Evolutionary conservation across 2,113 vertebrate genomes (phyloP), one percentile per base, ranked within the genome.

Genomic region (Megalops atlanticus): DNA sequence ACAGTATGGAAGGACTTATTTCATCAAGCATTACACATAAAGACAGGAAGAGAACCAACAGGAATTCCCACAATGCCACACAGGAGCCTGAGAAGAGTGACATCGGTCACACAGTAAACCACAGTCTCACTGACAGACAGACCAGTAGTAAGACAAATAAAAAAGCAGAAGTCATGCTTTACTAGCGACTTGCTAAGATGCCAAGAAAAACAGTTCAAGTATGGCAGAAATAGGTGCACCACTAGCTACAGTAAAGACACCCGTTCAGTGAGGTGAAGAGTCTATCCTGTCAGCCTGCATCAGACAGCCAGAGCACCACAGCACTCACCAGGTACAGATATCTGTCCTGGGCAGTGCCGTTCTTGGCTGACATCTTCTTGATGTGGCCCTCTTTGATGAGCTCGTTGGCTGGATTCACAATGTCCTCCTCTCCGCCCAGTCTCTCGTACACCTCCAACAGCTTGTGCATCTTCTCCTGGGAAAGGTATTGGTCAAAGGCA

Each of bases 321-420:
- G 52, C 0, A 87, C 95, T 95, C 89, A 99, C 98, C 96, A 99
- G 88, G 86, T 98, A 98, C 84, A 99, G 95, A 85, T 99, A 98
- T 74, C 98, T 89, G 89, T 99, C 97, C 92, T 98, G 97, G 0
- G 96, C 93, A 0, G 96, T 96, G 84, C 98, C 97, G 0, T 97
- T 99, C 91, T 98, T 98, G 83, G 97, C 97, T 0, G 98, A 99
- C 86, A 99, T 95, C 86, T 99, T 99, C 92, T 97, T 97, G 87
- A 99, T 97, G 27, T 95, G 96, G 7, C 98, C 98, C 87, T 99
- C 98, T 90, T 99, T 99, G 88, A 99, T 97, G 82, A 99, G 94
- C 84, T 99, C 98, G 2, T 99, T 99, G 83, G 97, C 97, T 0
- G 98, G 97, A 85, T 99, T 99, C 52, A 99, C 98, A 2, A 99